Percentiles rank a stretch among this genome's conserved stretches.
phyloP scores from a whole-genome alignment of 2,888 invertebrate genomes.

The Dysmachus trigonus region DNA sequence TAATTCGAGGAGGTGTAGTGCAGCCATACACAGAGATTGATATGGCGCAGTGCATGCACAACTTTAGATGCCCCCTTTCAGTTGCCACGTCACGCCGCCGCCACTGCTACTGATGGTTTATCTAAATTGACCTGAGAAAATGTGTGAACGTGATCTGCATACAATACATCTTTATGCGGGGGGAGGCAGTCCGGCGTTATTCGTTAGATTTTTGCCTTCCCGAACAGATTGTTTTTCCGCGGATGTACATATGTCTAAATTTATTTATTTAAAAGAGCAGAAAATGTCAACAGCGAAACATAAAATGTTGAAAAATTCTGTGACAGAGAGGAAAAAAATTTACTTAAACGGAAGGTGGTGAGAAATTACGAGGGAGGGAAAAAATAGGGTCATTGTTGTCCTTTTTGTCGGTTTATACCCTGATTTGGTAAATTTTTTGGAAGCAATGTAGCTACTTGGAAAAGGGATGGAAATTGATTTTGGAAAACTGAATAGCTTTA shows the following conservation, averaged over 20 bases:
- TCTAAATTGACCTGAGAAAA: conserved; percentile 33
- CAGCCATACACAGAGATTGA: background rate
- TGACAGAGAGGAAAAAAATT: background rate
- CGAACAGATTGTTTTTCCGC: background rate
- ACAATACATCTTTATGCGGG: background rate
- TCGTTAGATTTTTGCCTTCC: background rate
- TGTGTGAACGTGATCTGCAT: conserved; percentile 28
- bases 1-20: background rate
- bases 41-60: background rate
- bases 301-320: background rate
- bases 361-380: background rate
- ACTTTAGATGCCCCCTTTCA: background rate
- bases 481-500: background rate
- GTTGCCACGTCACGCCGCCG: background rate
- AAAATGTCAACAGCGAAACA: background rate
- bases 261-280: background rate
- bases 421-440: background rate
- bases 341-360: background rate
- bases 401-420: background rate
- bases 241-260: background rate
- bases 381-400: background rate
- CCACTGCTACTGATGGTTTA: conserved; percentile 20
- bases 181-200: background rate
- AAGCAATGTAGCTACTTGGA: background rate
- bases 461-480: background rate